phyloP scores from a whole-genome alignment of 2,113 vertebrate genomes.

The Dissostichus mawsoni region DNA sequence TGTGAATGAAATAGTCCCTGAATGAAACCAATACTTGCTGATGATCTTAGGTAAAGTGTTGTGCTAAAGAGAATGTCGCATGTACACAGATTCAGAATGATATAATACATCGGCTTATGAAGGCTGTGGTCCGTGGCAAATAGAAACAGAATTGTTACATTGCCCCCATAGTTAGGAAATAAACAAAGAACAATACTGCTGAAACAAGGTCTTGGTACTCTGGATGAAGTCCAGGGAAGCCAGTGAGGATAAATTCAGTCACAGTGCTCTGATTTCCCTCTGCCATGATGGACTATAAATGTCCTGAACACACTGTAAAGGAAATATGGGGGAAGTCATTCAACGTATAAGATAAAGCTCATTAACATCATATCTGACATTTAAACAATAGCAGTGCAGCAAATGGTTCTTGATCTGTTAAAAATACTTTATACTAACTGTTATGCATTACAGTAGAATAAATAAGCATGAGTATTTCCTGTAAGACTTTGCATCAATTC shows the following conservation, averaged over 20 bases:
- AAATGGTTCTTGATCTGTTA: not conserved
- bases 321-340: not conserved
- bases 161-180: no score
- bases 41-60: no score
- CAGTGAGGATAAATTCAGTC: slow-evolving; percentile 61
- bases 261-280: slow-evolving; percentile 58
- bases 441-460: not conserved
- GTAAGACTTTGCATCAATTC: not conserved
- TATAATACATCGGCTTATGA: no score
- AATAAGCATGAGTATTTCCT: not conserved
- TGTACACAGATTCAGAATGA: no score
- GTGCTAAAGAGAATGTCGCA: no score
- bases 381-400: not conserved
- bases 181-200: no score
- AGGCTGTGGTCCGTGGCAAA: no score
- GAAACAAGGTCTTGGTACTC: slow-evolving; percentile 34
- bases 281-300: slow-evolving; percentile 53
- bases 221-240: slow-evolving; percentile 72
- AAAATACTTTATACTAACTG: not conserved
- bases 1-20: no score
- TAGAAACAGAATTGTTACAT: no score
- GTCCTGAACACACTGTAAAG: not conserved
- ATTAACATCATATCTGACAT: not conserved
- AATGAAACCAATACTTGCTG: no score
- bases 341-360: not conserved